Base-by-base conservation (phyloP, 2,888 invertebrate genomes). In the Pedicia rivosa region DNA sequence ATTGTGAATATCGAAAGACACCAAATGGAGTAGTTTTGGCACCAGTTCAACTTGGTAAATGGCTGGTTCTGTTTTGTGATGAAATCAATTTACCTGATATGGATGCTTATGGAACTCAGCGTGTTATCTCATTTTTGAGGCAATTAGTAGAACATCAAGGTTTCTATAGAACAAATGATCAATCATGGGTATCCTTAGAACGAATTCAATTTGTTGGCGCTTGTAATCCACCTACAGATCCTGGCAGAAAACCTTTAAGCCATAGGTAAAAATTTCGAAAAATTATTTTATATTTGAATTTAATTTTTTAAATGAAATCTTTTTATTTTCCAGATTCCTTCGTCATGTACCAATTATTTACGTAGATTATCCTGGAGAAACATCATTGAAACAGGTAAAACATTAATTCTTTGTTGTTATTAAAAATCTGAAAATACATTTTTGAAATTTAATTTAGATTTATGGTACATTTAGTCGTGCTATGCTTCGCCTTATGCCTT, bases 11-110 rank as follows among this genome's bases (percentile, higher is more conserved):
- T 58, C 73, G 91, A 31, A 91, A 95, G 63, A 99, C 97, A 3
- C 97, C 98, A 0, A 98, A 97, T 55, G 98, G 98, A 17, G 84
- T 97, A 22, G 78, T 99, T 1, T 65, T 98, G 28, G 81, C 97
- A 0, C 98, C 98, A 2, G 80, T 94, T 4, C 90, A 86, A 69
- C 73, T 95, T 44, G 94, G 94, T 41, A 95, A 92, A 65, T 99
- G 98, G 98, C 67, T 98, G 39, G 90, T 99, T 2, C 68, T 99
- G 29, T 99, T 99, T 74, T 99, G 98, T 61, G 98, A 99, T 62
- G 98, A 99, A 71, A 99, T 99, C 55, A 99, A 99, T 67, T 74
- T 99, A 56, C 98, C 98, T 0, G 94, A 95, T 53, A 92, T 94
- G 87, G 98, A 99, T 58, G 82, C 87, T 53, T 97, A 95, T 56